phyloP scores from a whole-genome alignment of 2,797 vertebrate species.

The Myotis pilosus region DNA sequence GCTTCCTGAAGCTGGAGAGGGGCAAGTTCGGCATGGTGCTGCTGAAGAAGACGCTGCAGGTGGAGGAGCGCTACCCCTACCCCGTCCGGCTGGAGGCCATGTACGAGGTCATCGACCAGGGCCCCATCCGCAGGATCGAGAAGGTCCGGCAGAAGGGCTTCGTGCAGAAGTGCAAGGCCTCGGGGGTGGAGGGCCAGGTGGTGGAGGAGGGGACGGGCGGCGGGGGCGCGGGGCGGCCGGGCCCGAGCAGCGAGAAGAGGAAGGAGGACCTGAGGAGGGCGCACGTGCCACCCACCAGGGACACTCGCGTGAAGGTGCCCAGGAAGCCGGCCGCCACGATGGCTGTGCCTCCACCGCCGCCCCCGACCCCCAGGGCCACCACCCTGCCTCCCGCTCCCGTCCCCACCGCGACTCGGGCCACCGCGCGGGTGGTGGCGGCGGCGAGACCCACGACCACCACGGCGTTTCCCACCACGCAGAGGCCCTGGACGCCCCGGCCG shows the following conservation, averaged over 20 bases:
- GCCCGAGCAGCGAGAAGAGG: slow-evolving; percentile 28
- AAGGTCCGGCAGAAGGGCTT: slow-evolving; percentile 97
- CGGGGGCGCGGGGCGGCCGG: neutral
- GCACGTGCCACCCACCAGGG: slow-evolving; percentile 50
- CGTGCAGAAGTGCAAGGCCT: slow-evolving; percentile 94
- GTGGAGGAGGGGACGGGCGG: slow-evolving; percentile 84
- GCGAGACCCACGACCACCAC: slow-evolving; percentile 72
- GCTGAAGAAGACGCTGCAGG: slow-evolving; percentile 96
- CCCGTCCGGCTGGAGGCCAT: slow-evolving; percentile 97
- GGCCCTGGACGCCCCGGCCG: slow-evolving; percentile 83
- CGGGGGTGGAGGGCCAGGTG: slow-evolving; percentile 95
- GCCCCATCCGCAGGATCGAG: slow-evolving; percentile 93
- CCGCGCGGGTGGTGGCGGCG: slow-evolving; percentile 62
- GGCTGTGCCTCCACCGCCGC: slow-evolving; percentile 65
- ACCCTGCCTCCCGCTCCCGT: slow-evolving; percentile 79
- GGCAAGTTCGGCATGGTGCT: slow-evolving; percentile 99
- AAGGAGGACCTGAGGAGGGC: slow-evolving; percentile 55
- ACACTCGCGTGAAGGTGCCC: slow-evolving; percentile 78
- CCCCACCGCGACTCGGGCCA: slow-evolving; percentile 78
- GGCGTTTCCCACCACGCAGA: slow-evolving; percentile 84
- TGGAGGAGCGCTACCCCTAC: slow-evolving; percentile 97
- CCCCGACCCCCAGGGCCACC: slow-evolving; percentile 83
- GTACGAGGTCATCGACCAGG: slow-evolving; percentile 96
- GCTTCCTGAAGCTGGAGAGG: slow-evolving; percentile 95
- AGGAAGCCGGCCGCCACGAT: slow-evolving; percentile 81